Conservation (phyloP, 2,888 invertebrate species). For the Boloria euphrosyne region DNA sequence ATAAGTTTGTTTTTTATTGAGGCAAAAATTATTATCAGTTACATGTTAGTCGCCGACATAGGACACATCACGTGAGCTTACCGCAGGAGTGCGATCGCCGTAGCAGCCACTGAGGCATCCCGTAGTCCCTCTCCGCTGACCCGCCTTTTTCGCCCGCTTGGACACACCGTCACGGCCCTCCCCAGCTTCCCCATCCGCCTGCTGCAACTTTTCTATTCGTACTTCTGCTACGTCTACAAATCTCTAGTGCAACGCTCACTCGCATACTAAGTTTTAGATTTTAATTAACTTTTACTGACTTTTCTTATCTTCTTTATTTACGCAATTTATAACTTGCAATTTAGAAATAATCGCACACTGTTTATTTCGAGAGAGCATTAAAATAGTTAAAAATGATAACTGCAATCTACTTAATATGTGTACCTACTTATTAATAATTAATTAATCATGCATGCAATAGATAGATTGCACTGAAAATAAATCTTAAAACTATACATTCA, state of each 20-base stretch:
- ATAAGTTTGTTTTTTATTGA: neutral
- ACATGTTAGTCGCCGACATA: slow-evolving; percentile 4
- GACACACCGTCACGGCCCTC: slow-evolving; percentile 73
- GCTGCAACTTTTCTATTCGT: slow-evolving; percentile 74
- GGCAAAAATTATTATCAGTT: neutral
- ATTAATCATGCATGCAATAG: slow-evolving; percentile 5
- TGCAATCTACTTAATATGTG: slow-evolving; percentile 8
- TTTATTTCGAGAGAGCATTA: slow-evolving; percentile 24
- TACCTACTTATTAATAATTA: neutral
- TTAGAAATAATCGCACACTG: neutral
- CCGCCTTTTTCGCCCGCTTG: slow-evolving; percentile 73
- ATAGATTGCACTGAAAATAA: neutral
- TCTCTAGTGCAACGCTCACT: slow-evolving; percentile 35
- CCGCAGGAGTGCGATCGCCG: slow-evolving; percentile 88
- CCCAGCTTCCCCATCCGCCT: slow-evolving; percentile 74
- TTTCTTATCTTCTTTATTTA: neutral
- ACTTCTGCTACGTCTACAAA: slow-evolving; percentile 50
- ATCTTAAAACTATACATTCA: neutral
- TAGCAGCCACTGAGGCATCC: slow-evolving; percentile 88
- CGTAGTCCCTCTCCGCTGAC: slow-evolving; percentile 84
- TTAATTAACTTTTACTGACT: neutral
- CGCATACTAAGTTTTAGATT: slow-evolving; percentile 6
- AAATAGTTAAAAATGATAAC: neutral
- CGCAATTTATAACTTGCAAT: neutral
- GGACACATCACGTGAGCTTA: slow-evolving; percentile 72